Evolutionary conservation across 2,113 vertebrate genomes (phyloP).

Genomic region (Spermophilus dauricus): DNA sequence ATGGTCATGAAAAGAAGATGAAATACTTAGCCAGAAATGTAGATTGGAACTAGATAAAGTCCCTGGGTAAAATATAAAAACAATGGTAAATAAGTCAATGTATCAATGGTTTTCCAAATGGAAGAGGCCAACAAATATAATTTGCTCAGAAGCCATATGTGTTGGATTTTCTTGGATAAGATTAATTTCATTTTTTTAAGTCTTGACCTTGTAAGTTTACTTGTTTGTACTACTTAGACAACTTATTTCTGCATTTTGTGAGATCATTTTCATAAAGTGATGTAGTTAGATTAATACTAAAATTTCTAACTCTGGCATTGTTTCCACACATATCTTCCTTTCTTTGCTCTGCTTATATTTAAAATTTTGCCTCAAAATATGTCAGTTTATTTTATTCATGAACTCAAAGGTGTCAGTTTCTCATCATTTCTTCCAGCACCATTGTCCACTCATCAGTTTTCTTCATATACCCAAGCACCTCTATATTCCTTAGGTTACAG

Average conservation of each 20-base stretch:
- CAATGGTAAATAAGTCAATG: background rate
- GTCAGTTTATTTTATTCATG: background rate
- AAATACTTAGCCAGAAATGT: background rate
- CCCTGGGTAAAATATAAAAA: background rate
- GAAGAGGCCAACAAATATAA: too few species aligned
- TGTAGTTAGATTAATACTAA: background rate
- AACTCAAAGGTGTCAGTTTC: background rate
- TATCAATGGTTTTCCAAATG: too few species aligned
- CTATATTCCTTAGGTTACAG: background rate
- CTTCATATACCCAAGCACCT: background rate
- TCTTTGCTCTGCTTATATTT: slow-evolving; percentile 20
- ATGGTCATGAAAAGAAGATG: background rate
- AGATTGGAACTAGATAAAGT: background rate
- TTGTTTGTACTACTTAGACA: background rate
- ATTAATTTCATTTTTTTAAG: slow-evolving; percentile 5
- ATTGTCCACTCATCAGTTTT: background rate
- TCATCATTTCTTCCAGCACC: background rate
- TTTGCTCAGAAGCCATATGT: too few species aligned
- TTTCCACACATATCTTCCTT: background rate
- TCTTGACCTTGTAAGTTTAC: background rate
- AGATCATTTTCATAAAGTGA: background rate
- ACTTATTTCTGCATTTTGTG: background rate
- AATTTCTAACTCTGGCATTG: background rate
- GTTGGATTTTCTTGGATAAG: too few species aligned
- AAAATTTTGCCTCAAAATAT: slow-evolving; percentile 4